Base-by-base conservation (phyloP, 2,797 vertebrate genomes). In the Tamandua tetradactyla region DNA sequence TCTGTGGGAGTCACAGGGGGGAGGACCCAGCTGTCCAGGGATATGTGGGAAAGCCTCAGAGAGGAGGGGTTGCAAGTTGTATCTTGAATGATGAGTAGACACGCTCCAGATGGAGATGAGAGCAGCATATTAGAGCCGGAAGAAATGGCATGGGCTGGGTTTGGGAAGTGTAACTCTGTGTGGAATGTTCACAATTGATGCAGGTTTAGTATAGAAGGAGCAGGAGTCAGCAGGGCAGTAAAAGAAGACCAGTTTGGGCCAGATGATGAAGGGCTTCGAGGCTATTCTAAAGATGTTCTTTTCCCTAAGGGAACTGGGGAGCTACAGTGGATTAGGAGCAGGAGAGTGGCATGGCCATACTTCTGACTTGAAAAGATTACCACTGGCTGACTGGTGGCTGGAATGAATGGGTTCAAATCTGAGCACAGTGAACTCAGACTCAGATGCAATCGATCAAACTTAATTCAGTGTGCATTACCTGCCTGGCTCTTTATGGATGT, bases 391-490 rank as follows among this genome's bases (percentile, higher is more conserved):
- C 30, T 64, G 30, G 12, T 55, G 44, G 80, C 27, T 80, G 76
- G 59, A 44, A 59, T 40, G 44, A 61, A 66, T 7, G 9, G 18
- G 87, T 93, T 61, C 20, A 66, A 55, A 59, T 74, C 3, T 20
- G 5, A 49, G 32, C 66, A 47, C 9, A 7, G 27, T 12, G 20
- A 74, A 55, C 32, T 52, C 55, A 69, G 23, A 59, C 68, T 72
- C 71, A 47, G 71, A 74, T 55, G 15, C 32, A 69, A 11, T 44
- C 35, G 22, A 87, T 44, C 35, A 22, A 87, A 57, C 14, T 37
- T 66, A 68, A 35, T 14, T 7, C 30, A 52, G n/a, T 42, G 22
- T 52, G 9, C 25, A 23, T 0, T 0, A 30, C 11, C 4, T 15
- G 22, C 14, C 25, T 66, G 23, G 6, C 40, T 61, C 14, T 74